Conservation (phyloP, 2,797 vertebrate genomes). For the Peromyscus nudipes region DNA sequence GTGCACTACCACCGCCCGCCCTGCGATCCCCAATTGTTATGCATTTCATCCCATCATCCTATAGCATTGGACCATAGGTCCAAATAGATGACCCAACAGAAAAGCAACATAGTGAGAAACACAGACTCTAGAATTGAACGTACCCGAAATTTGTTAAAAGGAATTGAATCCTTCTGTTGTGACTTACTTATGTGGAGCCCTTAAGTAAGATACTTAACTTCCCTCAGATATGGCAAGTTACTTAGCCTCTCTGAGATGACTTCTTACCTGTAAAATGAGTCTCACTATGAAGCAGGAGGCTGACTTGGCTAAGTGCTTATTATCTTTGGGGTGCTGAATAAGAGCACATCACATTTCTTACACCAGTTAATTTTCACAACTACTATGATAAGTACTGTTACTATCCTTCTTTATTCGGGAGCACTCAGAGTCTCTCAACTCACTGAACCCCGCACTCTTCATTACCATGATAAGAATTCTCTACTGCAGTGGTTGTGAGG, state of each 20-base stretch:
- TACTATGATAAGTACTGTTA: background rate
- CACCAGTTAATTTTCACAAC: background rate
- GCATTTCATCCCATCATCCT: background rate
- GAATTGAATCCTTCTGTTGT: background rate
- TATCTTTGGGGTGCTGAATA: background rate
- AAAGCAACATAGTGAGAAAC: slow-evolving; percentile 7
- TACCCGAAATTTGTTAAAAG: background rate
- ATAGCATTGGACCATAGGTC: background rate
- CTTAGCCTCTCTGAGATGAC: background rate
- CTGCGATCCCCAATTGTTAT: background rate
- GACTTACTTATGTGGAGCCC: background rate
- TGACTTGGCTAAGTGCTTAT: background rate
- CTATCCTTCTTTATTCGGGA: background rate
- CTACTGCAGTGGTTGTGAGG: background rate
- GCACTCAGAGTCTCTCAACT: background rate
- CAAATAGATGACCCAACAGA: background rate
- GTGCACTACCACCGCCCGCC: no score
- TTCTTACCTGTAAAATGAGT: background rate
- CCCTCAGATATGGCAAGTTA: background rate
- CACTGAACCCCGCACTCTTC: background rate
- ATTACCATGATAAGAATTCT: background rate
- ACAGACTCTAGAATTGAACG: background rate
- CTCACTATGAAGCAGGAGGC: background rate
- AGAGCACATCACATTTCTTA: background rate
- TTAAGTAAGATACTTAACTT: slow-evolving; percentile 16